Percentiles rank a stretch among this genome's conserved stretches.
Evolutionary conservation across 2,797 vertebrate species (phyloP).

Genomic region (Telmatherina bonti): DNA sequence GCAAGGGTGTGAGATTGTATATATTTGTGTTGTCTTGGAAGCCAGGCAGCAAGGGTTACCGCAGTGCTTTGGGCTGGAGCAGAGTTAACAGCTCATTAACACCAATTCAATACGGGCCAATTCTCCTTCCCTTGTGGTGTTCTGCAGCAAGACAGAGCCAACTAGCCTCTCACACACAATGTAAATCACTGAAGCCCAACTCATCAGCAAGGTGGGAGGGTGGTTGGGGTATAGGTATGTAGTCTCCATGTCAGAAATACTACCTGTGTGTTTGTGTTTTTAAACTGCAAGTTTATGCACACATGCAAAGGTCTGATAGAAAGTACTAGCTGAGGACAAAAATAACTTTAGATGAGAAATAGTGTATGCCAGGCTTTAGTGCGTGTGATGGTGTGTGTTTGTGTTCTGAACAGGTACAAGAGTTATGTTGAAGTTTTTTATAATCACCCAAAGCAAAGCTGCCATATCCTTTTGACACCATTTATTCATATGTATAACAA

Average conservation of each 20-base stretch:
- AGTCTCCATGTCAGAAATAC: slow-evolving; percentile 48
- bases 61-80: slow-evolving; percentile 51
- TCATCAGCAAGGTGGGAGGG: slow-evolving; percentile 47
- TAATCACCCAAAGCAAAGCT: neutral
- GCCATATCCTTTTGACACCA: neutral
- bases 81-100: slow-evolving; percentile 83
- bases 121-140: slow-evolving; percentile 62
- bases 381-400: neutral
- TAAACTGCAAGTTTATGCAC: slow-evolving; percentile 23
- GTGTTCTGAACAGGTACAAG: neutral
- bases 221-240: slow-evolving; percentile 18
- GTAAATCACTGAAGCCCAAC: slow-evolving; percentile 64
- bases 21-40: slow-evolving; percentile 55
- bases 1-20: slow-evolving; percentile 34
- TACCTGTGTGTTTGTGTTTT: slow-evolving; percentile 55
- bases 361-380: neutral
- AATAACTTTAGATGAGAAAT: neutral
- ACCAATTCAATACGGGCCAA: slow-evolving; percentile 75
- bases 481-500: neutral
- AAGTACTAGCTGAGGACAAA: neutral
- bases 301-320: slow-evolving; percentile 2
- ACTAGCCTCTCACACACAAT: slow-evolving; percentile 58
- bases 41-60: slow-evolving; percentile 60
- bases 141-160: slow-evolving; percentile 53
- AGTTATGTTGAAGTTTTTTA: neutral